Evolutionary conservation across 2,797 vertebrate species (phyloP), one percentile per base, ranked within the genome.

Genomic region (Vireo griseus): DNA sequence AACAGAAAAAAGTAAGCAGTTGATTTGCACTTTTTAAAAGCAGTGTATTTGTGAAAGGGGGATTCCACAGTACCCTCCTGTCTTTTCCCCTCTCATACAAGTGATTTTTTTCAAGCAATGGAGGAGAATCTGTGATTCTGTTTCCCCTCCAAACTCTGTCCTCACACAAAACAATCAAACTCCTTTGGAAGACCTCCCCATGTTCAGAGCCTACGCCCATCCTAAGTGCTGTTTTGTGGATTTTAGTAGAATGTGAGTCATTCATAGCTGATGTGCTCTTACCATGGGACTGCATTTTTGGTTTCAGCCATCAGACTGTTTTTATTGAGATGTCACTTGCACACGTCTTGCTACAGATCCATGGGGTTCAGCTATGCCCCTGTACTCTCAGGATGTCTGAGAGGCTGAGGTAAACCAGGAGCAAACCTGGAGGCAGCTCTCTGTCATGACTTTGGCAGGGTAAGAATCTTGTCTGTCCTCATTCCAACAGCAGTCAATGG

Each of bases 401-500:
- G 45, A 40, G 50, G 71, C 51, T 62, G 66, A 92, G 37, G 33
- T 29, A 58, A 81, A 78, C 13, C 58, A 69, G 58, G 44, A 73
- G 80, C 22, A 67, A 54, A 68, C 37, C 58, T 90, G 72, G 28
- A 90, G 47, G 66, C 14, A 68, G 45, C 67, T 40, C 42, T 61
- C 66, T 66, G 45, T 55, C 85, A 48, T 11, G 7, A 50, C 69
- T 92, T 88, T 16, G 24, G 68, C 39, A 75, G 51, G 54, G 44
- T 25, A 93, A 62, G 76, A 95, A 92, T 94, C 89, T 86, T 65
- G 79, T 42, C 66, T 40, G 47, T 84, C 74, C 52, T 90, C 83
- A 93, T 90, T 95, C 83, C 73, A 78, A n/a, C 35, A 62, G 40
- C 33, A 91, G 47, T 19, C 45, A 47, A 33, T 16, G 75, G 61